A percentile compares a stretch with the other conserved stretches of the same genome.
These are phyloP conservation scores for Hiodon alosoides DNA, from an alignment of 2,113 vertebrate species.

Conservation along the genomic window DNA sequence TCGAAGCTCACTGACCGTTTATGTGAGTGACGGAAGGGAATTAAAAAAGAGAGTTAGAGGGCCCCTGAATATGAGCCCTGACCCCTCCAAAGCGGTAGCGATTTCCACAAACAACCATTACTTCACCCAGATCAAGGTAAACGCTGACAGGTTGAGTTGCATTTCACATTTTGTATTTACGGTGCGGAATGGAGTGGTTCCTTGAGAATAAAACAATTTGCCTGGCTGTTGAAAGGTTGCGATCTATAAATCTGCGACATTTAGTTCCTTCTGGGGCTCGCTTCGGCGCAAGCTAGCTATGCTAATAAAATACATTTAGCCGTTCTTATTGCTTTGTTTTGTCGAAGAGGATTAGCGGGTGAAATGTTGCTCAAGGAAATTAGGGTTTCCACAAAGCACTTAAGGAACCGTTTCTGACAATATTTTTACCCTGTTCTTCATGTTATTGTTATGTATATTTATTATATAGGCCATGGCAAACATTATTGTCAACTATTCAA, in stretches of 20 bases:
- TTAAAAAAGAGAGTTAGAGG: not conserved
- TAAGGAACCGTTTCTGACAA: too few relatives aligned
- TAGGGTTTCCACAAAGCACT: too few relatives aligned
- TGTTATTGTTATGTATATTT: too few relatives aligned
- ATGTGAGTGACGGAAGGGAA: not conserved
- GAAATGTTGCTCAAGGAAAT: too few relatives aligned
- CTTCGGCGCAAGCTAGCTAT: not conserved
- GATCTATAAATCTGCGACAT: not conserved
- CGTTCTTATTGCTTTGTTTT: too few relatives aligned
- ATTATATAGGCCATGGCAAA: too few relatives aligned
- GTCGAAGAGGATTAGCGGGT: too few relatives aligned
- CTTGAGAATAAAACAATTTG: constrained; percentile 13
- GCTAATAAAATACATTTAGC: too few relatives aligned
- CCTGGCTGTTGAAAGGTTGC: constrained; percentile 11
- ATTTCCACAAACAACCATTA: constrained; percentile 10
- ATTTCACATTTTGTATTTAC: constrained; percentile 10
- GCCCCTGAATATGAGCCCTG: not conserved
- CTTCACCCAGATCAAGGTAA: constrained; percentile 12
- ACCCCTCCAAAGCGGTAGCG: not conserved
- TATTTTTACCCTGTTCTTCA: too few relatives aligned
- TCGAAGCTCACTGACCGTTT: constrained; percentile 13
- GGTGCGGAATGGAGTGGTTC: not conserved
- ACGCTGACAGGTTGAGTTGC: constrained; percentile 16
- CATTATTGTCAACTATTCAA: too few relatives aligned
- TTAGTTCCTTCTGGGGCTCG: not conserved